Evolutionary conservation across 1,140 invertebrate species (phyloP).

Genomic region (Heliothis subflexa): DNA sequence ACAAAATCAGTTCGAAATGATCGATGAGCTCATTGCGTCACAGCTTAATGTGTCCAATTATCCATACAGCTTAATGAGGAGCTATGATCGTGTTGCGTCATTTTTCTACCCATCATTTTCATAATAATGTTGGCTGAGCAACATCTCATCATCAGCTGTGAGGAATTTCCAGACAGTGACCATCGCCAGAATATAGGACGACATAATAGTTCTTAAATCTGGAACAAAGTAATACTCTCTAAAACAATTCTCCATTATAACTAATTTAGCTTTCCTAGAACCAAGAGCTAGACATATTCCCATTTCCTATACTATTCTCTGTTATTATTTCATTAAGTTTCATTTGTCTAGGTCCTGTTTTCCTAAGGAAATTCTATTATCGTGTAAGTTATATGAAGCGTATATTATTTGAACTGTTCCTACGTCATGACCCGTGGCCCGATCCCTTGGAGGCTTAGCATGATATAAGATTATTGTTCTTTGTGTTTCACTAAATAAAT

Average conservation of each 20-base stretch:
- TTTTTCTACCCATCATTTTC: background rate
- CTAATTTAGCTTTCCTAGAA: background rate
- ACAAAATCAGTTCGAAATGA: conserved; percentile 41
- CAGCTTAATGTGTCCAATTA: conserved; percentile 13
- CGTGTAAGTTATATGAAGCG: background rate
- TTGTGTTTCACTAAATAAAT: conserved; percentile 20
- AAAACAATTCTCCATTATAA: background rate
- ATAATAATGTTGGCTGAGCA: no score
- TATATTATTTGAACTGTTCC: conserved; percentile 9
- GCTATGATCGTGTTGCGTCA: background rate
- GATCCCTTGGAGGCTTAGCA: conserved; percentile 3
- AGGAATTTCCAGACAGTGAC: background rate
- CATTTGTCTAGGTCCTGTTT: conserved; percentile 26
- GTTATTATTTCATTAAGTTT: conserved; percentile 7
- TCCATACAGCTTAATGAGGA: conserved; percentile 15
- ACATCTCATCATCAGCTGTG: no score
- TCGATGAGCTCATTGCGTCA: conserved; percentile 39
- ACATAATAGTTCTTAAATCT: no score
- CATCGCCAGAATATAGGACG: no score
- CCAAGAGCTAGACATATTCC: background rate
- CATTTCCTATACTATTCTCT: background rate
- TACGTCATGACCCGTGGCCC: background rate
- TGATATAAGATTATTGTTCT: conserved; percentile 31
- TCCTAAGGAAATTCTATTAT: conserved; percentile 1
- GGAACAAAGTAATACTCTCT: no score